Evolutionary conservation across 2,888 invertebrate genomes (phyloP), one percentile per base, ranked within the genome.

Genomic region (Clepsis dumicolana): DNA sequence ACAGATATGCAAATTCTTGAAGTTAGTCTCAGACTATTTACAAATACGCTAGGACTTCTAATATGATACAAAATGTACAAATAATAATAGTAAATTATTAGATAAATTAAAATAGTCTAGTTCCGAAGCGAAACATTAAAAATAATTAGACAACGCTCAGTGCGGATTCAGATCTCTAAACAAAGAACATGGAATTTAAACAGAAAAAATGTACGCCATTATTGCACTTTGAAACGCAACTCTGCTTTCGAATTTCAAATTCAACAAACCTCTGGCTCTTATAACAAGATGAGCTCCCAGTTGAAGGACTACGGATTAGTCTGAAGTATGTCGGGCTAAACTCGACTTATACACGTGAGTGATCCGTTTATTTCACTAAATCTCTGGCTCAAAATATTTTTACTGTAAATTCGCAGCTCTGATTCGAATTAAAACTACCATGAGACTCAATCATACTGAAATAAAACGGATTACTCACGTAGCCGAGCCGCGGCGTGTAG

Each of bases 41-140:
- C 91, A 91, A 73, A 73, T 77, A 73, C 18, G 24, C 35, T 12
- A 84, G 84, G 83, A 82, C 78, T 82, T 80, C 82, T 83, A 76
- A 80, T 86, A 87, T 87, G 82, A 86, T 91, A 91, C 86, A 90
- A 80, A 84, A 87, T 91, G 81, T 90, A 91, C 89, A 91, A 75
- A 78, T 78, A 80, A 76, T 77, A 80, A 77, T 77, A 75, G 74
- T 60, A 71, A 77, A 79, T 75, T 69, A 74, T 56, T 64, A 25
- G 32, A 68, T 68, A 68, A 64, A 64, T 68, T 68, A 68, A 21
- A 68, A 63, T 59, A 68, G 52, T 59, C 63, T 68, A 64, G 32
- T 64, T 65, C 41, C 38, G 54, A 54, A 64, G 50, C 53, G 57
- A 56, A 27, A 62, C n/a, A 24, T 62, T 66, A 25, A 62, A 65